These are phyloP conservation scores for Hydroisotoma schaefferi DNA, from an alignment of 2,888 invertebrate genomes.

Conservation along the genomic window DNA sequence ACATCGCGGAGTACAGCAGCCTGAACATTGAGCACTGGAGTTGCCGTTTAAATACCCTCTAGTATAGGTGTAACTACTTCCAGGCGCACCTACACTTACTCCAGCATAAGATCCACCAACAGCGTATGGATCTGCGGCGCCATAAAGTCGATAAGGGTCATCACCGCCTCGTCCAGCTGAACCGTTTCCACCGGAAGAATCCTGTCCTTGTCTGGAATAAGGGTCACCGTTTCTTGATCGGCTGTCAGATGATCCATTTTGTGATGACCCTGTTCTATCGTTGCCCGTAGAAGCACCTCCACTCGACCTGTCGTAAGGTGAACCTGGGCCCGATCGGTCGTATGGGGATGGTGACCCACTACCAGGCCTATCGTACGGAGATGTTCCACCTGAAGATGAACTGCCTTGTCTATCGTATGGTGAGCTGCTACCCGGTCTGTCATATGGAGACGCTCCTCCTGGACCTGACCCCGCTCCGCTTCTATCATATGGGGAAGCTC, in stretches of 20 bases:
- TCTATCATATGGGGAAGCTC: not conserved
- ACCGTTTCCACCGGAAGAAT: not conserved
- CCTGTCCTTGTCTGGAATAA: not conserved
- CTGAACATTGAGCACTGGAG: constrained; percentile 53
- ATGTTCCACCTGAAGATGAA: not conserved
- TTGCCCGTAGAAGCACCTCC: not conserved
- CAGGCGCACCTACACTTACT: not conserved
- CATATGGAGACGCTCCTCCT: not conserved
- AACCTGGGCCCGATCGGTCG: not conserved
- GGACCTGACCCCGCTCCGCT: not conserved
- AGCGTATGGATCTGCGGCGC: not conserved
- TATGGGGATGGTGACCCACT: not conserved
- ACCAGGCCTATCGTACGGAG: not conserved
- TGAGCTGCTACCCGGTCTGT: not conserved
- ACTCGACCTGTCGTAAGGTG: not conserved
- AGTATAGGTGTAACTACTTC: not conserved
- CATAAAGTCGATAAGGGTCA: constrained; percentile 3
- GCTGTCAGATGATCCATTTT: not conserved
- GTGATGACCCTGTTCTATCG: not conserved
- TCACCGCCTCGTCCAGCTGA: not conserved
- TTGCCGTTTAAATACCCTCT: constrained; percentile 10
- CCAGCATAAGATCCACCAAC: not conserved
- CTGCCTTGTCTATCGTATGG: not conserved
- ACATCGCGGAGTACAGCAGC: constrained; percentile 77
- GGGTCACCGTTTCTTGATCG: not conserved